Evolutionary conservation across 2,797 vertebrate genomes (phyloP).

Genomic region (Crax fasciolata): DNA sequence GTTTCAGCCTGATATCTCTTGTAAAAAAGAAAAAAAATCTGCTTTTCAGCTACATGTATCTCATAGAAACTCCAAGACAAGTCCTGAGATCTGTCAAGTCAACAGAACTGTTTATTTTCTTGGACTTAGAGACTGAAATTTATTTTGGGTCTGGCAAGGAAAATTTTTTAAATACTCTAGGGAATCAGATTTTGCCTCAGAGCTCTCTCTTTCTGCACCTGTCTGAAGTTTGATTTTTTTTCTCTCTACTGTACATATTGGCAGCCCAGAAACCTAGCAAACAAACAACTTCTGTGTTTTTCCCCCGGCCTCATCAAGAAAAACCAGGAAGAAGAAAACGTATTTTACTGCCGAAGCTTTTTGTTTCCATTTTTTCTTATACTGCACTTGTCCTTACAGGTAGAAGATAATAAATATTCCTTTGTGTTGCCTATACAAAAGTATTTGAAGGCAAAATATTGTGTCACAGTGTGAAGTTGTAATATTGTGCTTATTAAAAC

Average conservation of each 20-base stretch:
- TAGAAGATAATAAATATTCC: constrained; percentile 52
- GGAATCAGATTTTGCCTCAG: constrained; percentile 58
- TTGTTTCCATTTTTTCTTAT: constrained; percentile 52
- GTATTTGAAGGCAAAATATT: constrained; percentile 65
- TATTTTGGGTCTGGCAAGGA: constrained; percentile 63
- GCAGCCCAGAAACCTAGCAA: constrained; percentile 64
- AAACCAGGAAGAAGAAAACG: constrained; percentile 45
- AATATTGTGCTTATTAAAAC: constrained; percentile 55
- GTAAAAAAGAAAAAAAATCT: not conserved
- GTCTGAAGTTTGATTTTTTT: constrained; percentile 67
- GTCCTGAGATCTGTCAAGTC: constrained; percentile 36
- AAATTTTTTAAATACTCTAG: constrained; percentile 22
- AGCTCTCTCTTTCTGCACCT: constrained; percentile 58
- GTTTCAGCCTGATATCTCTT: not conserved
- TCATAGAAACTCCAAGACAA: not conserved
- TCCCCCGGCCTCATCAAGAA: constrained; percentile 35
- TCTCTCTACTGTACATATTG: constrained; percentile 60
- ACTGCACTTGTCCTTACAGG: constrained; percentile 16
- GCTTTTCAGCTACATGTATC: constrained; percentile 1
- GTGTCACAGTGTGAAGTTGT: constrained; percentile 48
- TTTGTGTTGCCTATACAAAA: constrained; percentile 19
- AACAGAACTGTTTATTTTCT: constrained; percentile 59
- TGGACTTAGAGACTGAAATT: constrained; percentile 60
- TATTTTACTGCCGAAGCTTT: constrained; percentile 48
- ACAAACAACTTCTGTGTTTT: constrained; percentile 67